phyloP scores from a whole-genome alignment of 2,888 invertebrate species.

The Thera obeliscata region DNA sequence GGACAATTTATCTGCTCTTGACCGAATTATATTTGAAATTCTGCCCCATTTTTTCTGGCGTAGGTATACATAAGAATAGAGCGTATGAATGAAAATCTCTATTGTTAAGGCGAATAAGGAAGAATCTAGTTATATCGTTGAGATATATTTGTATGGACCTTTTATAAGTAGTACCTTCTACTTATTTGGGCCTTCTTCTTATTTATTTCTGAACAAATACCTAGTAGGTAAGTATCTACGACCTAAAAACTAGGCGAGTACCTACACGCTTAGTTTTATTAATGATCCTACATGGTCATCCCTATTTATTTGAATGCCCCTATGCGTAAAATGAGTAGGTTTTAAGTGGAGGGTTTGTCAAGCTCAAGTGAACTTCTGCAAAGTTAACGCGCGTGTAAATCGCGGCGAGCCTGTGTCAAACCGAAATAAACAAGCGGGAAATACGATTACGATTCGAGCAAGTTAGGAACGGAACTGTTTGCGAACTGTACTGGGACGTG shows the following conservation, averaged over 20 bases:
- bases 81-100: constrained; percentile 10
- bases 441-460: constrained; percentile 61
- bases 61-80: constrained; percentile 9
- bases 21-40: constrained; percentile 26
- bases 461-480: constrained; percentile 68
- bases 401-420: constrained; percentile 61
- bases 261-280: no score
- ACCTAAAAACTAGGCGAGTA: no score
- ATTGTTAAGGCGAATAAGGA: constrained; percentile 2
- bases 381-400: constrained; percentile 57
- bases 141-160: constrained; percentile 8
- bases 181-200: not conserved
- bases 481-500: constrained; percentile 67
- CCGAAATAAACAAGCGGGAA: constrained; percentile 69
- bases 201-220: no score
- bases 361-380: constrained; percentile 51
- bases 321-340: constrained; percentile 18
- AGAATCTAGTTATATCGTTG: not conserved
- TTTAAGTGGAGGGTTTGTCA: constrained; percentile 26
- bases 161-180: not conserved
- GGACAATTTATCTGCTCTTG: constrained; percentile 39
- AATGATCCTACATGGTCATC: not conserved
- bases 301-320: constrained; percentile 5
- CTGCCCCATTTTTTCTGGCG: constrained; percentile 23
- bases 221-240: no score